phyloP scores from a whole-genome alignment of 2,113 vertebrate genomes.

The Hemicordylus capensis region DNA sequence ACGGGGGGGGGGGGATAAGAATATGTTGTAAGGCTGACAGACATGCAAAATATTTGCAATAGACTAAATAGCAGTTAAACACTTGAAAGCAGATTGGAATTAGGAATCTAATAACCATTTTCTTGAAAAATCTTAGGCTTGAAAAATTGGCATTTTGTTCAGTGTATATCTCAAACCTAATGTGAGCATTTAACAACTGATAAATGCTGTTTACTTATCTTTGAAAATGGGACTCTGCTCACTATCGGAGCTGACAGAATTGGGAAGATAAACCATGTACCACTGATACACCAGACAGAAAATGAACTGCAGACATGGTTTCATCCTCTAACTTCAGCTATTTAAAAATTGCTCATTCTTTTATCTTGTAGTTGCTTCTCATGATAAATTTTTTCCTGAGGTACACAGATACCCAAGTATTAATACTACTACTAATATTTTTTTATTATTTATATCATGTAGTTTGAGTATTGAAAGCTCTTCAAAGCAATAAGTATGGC shows the following conservation, averaged over 20 bases:
- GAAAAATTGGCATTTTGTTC: neutral
- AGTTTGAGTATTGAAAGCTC: no score
- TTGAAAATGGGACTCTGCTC: constrained; percentile 8
- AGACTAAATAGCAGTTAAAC: neutral
- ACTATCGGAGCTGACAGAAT: constrained; percentile 8
- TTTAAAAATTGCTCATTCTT: neutral
- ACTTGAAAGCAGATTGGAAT: neutral
- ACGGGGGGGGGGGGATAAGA: neutral
- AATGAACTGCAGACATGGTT: neutral
- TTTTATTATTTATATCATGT: neutral
- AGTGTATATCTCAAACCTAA: constrained; percentile 16
- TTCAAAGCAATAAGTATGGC: no score
- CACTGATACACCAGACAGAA: neutral
- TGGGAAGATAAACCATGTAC: constrained; percentile 17
- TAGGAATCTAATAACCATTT: neutral
- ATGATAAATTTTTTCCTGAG: neutral
- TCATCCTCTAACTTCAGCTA: neutral
- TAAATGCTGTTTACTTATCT: constrained; percentile 32
- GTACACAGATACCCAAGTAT: neutral
- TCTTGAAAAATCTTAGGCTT: neutral
- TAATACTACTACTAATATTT: neutral
- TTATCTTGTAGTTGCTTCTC: neutral
- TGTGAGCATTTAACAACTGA: constrained; percentile 26
- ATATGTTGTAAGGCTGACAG: neutral
- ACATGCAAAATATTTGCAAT: neutral